A percentile compares a stretch with the other conserved stretches of the same genome.
Conservation (phyloP, 2,797 vertebrate species). For the Gastrophryne carolinensis region DNA sequence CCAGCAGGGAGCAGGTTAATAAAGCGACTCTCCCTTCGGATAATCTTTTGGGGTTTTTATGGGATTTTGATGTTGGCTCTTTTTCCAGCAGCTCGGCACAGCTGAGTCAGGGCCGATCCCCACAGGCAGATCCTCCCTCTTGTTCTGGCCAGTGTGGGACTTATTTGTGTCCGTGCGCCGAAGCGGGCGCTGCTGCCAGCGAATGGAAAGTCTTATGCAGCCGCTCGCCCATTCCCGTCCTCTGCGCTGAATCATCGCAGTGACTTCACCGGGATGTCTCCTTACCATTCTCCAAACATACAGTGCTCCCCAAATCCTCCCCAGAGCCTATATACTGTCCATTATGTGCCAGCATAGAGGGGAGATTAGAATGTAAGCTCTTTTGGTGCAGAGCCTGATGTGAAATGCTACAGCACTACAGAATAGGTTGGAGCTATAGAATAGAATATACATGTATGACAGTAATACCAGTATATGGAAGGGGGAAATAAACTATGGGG, state of each 20-base stretch:
- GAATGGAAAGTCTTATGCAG: constrained; percentile 30
- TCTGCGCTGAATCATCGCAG: background rate
- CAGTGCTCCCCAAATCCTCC: background rate
- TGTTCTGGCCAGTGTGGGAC: constrained; percentile 1
- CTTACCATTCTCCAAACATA: background rate
- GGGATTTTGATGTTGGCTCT: background rate
- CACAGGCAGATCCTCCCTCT: background rate
- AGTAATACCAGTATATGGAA: too few relatives aligned
- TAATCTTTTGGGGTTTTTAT: background rate
- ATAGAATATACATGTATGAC: too few relatives aligned
- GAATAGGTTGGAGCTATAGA: too few relatives aligned
- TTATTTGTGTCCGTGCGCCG: background rate
- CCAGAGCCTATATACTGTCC: too few relatives aligned
- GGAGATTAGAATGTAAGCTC: too few relatives aligned
- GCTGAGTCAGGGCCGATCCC: background rate
- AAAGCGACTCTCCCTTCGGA: too few relatives aligned
- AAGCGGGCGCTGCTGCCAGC: background rate
- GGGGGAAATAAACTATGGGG: too few relatives aligned
- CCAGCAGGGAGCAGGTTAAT: constrained; percentile 3
- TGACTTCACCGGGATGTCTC: background rate
- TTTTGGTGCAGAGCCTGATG: too few relatives aligned
- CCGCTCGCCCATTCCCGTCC: background rate
- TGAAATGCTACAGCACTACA: too few relatives aligned
- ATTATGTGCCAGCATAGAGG: too few relatives aligned
- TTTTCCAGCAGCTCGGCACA: background rate